Percentiles rank a stretch among this genome's conserved stretches.
Conservation (phyloP, 2,797 vertebrate species). For the Gila robusta region DNA sequence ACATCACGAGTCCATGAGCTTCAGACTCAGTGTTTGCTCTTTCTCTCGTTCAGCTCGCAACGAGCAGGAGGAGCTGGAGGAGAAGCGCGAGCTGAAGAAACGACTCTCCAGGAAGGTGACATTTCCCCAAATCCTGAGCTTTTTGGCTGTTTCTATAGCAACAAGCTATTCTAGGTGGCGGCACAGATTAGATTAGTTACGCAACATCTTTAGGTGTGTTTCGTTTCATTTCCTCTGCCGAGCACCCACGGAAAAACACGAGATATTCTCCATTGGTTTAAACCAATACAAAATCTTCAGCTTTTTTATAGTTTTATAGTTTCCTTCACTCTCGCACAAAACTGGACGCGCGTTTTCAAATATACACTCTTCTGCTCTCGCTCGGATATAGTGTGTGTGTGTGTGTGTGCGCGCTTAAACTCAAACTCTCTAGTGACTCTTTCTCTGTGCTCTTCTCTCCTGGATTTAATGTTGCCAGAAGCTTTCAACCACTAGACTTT, state of each 20-base stretch:
- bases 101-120: conserved; percentile 94
- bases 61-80: conserved; percentile 95
- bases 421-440: too few relatives aligned
- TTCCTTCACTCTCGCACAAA: too few relatives aligned
- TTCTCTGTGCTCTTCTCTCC: too few relatives aligned
- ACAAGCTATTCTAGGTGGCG: neutral
- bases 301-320: too few relatives aligned
- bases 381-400: too few relatives aligned
- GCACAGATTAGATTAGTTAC: conserved; percentile 25
- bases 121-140: neutral
- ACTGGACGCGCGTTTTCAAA: too few relatives aligned
- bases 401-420: too few relatives aligned
- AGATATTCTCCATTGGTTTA: too few relatives aligned
- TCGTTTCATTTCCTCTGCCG: neutral
- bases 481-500: too few relatives aligned
- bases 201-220: conserved; percentile 1
- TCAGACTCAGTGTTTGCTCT: neutral
- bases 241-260: too few relatives aligned
- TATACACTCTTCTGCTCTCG: neutral
- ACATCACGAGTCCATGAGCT: neutral
- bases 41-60: conserved; percentile 87
- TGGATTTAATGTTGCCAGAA: too few relatives aligned
- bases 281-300: too few relatives aligned
- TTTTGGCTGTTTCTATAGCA: conserved; percentile 39
- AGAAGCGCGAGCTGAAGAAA: conserved; percentile 96